Base-by-base conservation (phyloP, 2,888 invertebrate species). In the Leptinotarsa juncta region DNA sequence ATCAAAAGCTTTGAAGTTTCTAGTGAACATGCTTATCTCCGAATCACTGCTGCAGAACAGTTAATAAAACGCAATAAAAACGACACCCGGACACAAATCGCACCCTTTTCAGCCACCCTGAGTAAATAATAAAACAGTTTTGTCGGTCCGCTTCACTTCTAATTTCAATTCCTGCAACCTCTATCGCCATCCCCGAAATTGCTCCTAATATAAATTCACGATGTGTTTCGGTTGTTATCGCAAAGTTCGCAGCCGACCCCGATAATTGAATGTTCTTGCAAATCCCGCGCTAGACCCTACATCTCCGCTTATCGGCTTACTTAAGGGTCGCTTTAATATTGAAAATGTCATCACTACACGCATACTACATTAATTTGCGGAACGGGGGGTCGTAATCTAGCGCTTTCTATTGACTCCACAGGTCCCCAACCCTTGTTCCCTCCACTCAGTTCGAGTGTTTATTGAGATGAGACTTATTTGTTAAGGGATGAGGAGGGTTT, bases 181-280 rank as follows among this genome's bases (percentile, higher is more conserved):
- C 67, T 49, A 42, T 42, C 42, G n/a, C 20, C 50, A 4, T 55
- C 48, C 42, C 48, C 71, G 70, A 67, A 67, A 72, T 76, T 65
- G 60, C 68, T 73, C 78, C 81, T 83, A 83, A 84, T 84, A 84
- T 84, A 84, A 85, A 86, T 86, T 85, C 85, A 83, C 81, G 81
- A 83, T 82, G 84, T 81, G 85, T 86, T 85, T 82, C 85, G 83
- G 81, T 82, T 83, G 85, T 85, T 85, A 85, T 86, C 86, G 82
- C 80, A 81, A 77, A 79, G 50, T 76, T 80, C 82, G 82, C 85
- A 85, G 84, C 82, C 82, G 79, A n/a, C 57, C 69, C 60, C 72
- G 81, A 82, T 85, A 85, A 85, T 85, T 85, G 84, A 84, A 84
- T 82, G 83, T 84, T 81, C 82, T 83, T 82, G 80, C 80, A 81